Base-by-base conservation (phyloP, 2,888 invertebrate species). In the Conchocele bisecta region DNA sequence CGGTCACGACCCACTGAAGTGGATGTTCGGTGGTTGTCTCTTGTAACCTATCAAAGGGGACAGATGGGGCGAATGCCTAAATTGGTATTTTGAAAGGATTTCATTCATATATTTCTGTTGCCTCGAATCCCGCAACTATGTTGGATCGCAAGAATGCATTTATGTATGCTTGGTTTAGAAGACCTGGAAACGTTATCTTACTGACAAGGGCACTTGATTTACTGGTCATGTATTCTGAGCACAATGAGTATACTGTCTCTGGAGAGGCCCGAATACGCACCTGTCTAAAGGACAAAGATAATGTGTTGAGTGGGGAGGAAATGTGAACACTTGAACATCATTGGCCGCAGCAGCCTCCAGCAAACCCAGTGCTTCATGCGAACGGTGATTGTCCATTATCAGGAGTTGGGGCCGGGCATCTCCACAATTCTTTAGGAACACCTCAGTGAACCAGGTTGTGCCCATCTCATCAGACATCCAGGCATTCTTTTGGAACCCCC, bases 271-370 rank as follows among this genome's bases (percentile, higher is more conserved):
- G 28, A 46, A 46, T 17, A 46, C 22, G 13, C 29, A 24, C 7
- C 26, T 28, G 22, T 26, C 9, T 9, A 28, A n/a, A n/a, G 37
- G 37, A 35, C 11, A 13, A 35, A 35, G n/a, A n/a, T 48, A 48
- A 28, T 48, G 48, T 5, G 48, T 48, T 5, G 28, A n/a, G 17
- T 28, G 26, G 7, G 48, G 29, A 20, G 48, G 48, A 48, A 48
- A 48, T 5, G 37, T 35, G n/a, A 28, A 28, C 6, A 48, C n/a
- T 26, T 17, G 4, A 35, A 53, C 37, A 13, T 35, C 37, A 13
- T 75, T 44, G 35, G 44, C 48, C 20, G 15, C 42, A 11, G 75
- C 75, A 13, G 17, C 48, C 17, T 48, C 28, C 17, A 48, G 22
- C 6, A 48, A 31, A n/a, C 48, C 5, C 4, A 48, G 48, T 4